Base-by-base conservation (phyloP, 2,113 vertebrate genomes). In the Sapayoa aenigma region DNA sequence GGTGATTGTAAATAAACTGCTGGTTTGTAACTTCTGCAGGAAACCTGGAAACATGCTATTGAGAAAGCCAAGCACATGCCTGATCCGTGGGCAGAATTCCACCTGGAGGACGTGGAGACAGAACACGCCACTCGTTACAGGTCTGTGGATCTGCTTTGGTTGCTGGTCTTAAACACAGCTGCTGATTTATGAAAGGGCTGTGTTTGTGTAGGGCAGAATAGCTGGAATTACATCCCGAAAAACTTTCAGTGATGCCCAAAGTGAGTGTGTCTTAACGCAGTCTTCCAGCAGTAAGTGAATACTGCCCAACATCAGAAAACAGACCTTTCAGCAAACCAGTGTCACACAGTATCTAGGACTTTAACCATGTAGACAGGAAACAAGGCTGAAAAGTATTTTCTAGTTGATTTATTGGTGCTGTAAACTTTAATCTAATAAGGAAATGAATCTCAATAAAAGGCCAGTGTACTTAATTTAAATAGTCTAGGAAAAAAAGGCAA, bases 41-140 rank as follows among this genome's bases (percentile, higher is more conserved):
- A 98, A 50, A 90, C 98, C 18, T 99, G 99, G 99, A 99, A 98
- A 76, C 97, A 99, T n/a, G 99, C 99, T 2, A 98, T 99, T 5
- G 91, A 98, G 97, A 99, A 99, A 90, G 99, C 99, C 65, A 99
- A 98, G 94, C 98, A 98, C 68, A 99, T 99, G 99, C 99, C 99
- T 6, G 99, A 99, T 96, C 99, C 99, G 4, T 99, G 99, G 99
- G 99, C 99, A 1, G 98, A 99, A 94, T 99, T 99, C 86, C 99
- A 99, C 52, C 97, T 99, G 65, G 99, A 99, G 95, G 98, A 99
- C 3, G 94, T 99, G 18, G 95, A 98, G 94, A 99, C 98, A 0
- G 99, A 99, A 11, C 91, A 97, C 3, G 99, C 99, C 67, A 97
- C 96, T 30, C 98, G 99, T 68, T 99, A 99, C 98, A 99, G 99